Percentiles rank a stretch among this genome's conserved stretches.
Conservation (phyloP, 2,797 vertebrate genomes). For the Psittacula echo region DNA sequence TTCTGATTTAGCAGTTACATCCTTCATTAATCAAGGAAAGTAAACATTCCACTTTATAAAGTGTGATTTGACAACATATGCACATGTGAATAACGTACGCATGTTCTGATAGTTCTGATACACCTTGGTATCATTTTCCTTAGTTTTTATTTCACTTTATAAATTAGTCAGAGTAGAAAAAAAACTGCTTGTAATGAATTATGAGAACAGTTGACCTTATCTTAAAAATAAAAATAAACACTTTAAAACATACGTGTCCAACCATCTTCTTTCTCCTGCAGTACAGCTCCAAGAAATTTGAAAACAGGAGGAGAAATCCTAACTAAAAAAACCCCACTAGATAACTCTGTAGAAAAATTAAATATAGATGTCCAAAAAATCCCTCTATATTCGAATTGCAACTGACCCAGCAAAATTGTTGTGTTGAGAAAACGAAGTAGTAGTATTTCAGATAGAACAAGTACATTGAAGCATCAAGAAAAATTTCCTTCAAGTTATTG, state of each 20-base stretch:
- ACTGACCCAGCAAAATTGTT: not conserved
- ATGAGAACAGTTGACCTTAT: not conserved
- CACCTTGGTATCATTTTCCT: not conserved
- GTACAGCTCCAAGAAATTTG: not conserved
- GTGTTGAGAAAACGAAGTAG: not conserved
- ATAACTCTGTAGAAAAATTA: not conserved
- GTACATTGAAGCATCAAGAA: not conserved
- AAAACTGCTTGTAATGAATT: not conserved
- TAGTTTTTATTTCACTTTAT: not conserved
- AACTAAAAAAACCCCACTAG: not conserved
- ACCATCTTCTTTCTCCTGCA: not conserved
- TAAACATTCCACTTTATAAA: not conserved
- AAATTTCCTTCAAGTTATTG: not conserved
- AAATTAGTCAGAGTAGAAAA: not conserved
- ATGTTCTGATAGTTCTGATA: not conserved
- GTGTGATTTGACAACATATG: not conserved
- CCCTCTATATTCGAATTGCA: not conserved
- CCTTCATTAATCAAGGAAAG: not conserved
- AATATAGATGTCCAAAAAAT: not conserved
- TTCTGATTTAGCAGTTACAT: not conserved
- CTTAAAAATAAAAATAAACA: not conserved
- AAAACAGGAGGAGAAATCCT: not conserved
- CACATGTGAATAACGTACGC: accelerated
- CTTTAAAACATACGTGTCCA: not conserved
- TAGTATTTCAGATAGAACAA: not conserved